Evolutionary conservation across 2,113 vertebrate species (phyloP), one percentile per base, ranked within the genome.

Genomic region (Ondatra zibethicus): DNA sequence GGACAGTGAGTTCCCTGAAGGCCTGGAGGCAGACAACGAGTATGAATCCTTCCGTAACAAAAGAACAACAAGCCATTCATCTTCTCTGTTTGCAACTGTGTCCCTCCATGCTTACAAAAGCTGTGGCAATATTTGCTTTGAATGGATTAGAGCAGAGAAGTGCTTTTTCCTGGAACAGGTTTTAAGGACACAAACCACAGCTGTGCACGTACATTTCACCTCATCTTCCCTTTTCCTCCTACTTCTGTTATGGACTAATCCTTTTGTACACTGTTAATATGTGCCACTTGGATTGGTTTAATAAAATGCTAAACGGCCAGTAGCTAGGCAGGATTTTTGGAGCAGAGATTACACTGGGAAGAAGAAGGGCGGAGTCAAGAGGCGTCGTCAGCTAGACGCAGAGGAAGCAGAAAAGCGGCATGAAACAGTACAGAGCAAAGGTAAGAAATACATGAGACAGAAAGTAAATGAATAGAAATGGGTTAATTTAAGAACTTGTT

Each of bases 31-130:
- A 95, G 76, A 81, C 58, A 70, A 92, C 86, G 66, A 95, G 12
- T 45, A 82, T 92, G 82, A 94, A 45, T 4, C 10, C 81, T 61
- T 73, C 70, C 95, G 19, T 52, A 89, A 81, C 91, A 93, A 92
- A 94, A 96, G 61, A 31, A 92, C 95, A 93, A 52, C 50, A 86
- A 91, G 42, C 7, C 72, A 82, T 87, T 95, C 55, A 78, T 86
- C 92, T 94, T 97, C 89, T 78, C n/a, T 95, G 1, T 87, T 86
- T 81, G 75, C 61, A 89, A 42, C 72, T 68, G 39, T 96, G 82
- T 61, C 65, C 63, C 80, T 81, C 65, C 25, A 92, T 80, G 89
- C 82, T 97, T 91, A 91, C 78, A 93, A 50, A 91, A 94, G 55
- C 92, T 96, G 31, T 85, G 66, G 33, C 77, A 94, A 76, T 92